These are phyloP conservation scores for Zosterops lateralis DNA, from an alignment of 2,113 vertebrate species.

Conservation along the genomic window DNA sequence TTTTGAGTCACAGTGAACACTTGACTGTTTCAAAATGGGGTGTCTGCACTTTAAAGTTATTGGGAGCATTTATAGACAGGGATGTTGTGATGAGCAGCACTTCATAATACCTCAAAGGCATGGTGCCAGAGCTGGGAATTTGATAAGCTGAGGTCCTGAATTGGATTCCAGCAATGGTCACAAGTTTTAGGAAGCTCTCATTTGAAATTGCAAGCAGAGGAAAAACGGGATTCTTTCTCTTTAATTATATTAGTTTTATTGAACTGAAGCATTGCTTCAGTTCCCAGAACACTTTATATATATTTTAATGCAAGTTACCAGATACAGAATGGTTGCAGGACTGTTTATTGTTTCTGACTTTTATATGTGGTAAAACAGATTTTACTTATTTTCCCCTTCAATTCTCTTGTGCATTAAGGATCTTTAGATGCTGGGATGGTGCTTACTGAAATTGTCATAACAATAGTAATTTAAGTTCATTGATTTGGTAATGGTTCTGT, in stretches of 20 bases:
- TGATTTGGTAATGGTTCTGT: background rate
- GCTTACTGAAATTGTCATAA: constrained; percentile 29
- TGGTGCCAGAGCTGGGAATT: constrained; percentile 29
- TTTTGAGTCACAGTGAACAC: constrained; percentile 61
- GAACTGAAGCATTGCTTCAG: constrained; percentile 51
- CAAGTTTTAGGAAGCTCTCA: constrained; percentile 47
- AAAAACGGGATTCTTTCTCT: constrained; percentile 41
- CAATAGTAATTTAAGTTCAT: constrained; percentile 18
- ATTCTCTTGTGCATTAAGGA: background rate
- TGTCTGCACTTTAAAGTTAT: constrained; percentile 47
- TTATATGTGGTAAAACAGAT: constrained; percentile 51
- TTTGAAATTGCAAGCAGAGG: constrained; percentile 52
- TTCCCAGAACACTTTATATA: constrained; percentile 55
- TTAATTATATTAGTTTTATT: constrained; percentile 64
- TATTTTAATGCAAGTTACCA: constrained; percentile 52
- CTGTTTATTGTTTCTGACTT: constrained; percentile 67
- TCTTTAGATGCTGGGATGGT: constrained; percentile 11
- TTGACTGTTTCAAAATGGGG: constrained; percentile 53
- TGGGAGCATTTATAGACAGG: constrained; percentile 43
- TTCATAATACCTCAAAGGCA: constrained; percentile 58
- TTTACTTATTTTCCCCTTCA: constrained; percentile 57
- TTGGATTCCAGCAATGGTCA: constrained; percentile 62
- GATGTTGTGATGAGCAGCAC: constrained; percentile 6
- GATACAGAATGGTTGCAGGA: background rate
- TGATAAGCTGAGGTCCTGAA: constrained; percentile 47